These are phyloP conservation scores for Dorcus hopei DNA, from an alignment of 2,888 invertebrate species.

Conservation along the genomic window DNA sequence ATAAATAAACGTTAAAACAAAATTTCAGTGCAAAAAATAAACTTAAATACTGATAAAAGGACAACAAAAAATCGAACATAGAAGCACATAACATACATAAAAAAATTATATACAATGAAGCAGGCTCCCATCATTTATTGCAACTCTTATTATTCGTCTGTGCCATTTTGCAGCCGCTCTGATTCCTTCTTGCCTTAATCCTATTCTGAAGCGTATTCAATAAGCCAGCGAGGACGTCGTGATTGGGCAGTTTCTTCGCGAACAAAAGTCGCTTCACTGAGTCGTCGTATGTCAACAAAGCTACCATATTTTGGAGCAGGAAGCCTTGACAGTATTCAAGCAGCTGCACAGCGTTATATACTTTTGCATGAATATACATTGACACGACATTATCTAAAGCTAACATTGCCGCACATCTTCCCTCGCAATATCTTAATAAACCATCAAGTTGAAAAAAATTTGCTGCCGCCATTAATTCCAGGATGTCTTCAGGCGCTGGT, in stretches of 20 bases:
- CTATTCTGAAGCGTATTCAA: conserved; percentile 77
- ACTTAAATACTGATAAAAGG: background rate
- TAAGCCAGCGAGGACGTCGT: conserved; percentile 82
- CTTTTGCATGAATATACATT: conserved; percentile 91
- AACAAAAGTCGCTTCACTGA: conserved; percentile 84
- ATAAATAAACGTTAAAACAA: background rate
- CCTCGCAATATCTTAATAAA: conserved; percentile 79
- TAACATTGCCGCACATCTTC: conserved; percentile 78
- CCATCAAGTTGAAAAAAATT: conserved; percentile 89
- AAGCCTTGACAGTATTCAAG: conserved; percentile 90
- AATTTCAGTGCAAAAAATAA: background rate
- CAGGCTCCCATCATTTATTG: background rate
- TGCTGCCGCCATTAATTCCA: conserved; percentile 87
- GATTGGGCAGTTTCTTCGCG: conserved; percentile 85
- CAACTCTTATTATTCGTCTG: conserved; percentile 2
- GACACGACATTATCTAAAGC: conserved; percentile 87
- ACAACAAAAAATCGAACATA: background rate
- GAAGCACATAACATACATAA: background rate
- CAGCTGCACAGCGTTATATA: conserved; percentile 82
- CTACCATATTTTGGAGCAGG: conserved; percentile 89
- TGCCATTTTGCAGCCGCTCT: conserved; percentile 18
- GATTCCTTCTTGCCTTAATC: conserved; percentile 62
- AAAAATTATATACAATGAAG: background rate
- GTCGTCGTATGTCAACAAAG: conserved; percentile 86
- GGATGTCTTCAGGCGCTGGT: conserved; percentile 74